These are phyloP conservation scores for Eumerus sabulonum DNA, from an alignment of 2,888 invertebrate species.

Conservation along the genomic window DNA sequence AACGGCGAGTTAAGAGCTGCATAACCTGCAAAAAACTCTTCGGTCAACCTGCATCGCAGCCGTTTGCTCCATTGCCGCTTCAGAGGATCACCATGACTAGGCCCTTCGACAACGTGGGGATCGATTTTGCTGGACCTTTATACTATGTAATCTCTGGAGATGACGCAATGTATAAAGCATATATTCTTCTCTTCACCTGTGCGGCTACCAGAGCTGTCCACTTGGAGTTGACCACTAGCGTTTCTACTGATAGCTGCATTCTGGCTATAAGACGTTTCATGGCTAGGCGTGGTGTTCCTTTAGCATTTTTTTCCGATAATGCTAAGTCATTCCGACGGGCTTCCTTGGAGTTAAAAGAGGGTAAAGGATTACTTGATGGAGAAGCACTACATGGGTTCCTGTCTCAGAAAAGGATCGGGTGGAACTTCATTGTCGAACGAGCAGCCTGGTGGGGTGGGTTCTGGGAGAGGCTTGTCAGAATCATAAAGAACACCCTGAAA, in stretches of 20 bases:
- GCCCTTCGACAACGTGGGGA: constrained; percentile 6
- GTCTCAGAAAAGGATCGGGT: no score
- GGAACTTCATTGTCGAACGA: no score
- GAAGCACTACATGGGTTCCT: no score
- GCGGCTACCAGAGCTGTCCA: constrained; percentile 35
- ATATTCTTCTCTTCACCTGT: constrained; percentile 29
- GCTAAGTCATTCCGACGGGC: no score
- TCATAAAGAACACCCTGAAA: no score
- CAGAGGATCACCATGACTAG: constrained; percentile 3
- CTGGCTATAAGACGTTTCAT: no score
- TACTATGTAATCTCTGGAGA: background rate
- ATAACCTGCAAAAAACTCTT: constrained; percentile 9
- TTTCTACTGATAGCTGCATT: constrained; percentile 21
- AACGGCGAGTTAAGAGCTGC: background rate
- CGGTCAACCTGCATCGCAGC: constrained; percentile 10
- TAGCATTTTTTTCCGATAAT: no score
- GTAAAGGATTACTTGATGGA: no score
- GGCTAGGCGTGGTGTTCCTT: no score
- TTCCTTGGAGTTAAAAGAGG: no score
- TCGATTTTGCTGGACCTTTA: constrained; percentile 10
- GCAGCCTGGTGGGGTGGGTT: no score
- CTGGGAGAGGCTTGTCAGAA: no score
- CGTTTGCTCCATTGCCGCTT: constrained; percentile 11
- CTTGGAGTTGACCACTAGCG: constrained; percentile 27
- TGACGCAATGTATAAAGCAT: constrained; percentile 2